Base-by-base conservation (phyloP, 2,797 vertebrate genomes). In the Sebastes trivittatus region DNA sequence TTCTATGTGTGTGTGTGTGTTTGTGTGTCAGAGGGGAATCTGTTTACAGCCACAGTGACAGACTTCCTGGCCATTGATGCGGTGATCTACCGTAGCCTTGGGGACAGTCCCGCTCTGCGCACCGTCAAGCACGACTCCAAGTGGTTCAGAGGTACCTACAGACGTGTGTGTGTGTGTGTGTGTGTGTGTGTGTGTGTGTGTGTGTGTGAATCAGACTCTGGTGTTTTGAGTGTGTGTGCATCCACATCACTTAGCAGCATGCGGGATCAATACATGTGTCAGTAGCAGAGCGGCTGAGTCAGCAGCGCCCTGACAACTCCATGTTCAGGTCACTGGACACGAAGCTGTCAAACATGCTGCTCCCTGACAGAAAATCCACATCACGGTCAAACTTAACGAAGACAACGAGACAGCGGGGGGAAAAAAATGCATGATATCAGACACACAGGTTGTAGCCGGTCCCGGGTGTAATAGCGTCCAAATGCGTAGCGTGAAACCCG, bases 41-140 rank as follows among this genome's bases (percentile, higher is more conserved):
- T 99, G 68, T 99, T 98, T 93, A 98, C 98, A 0, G 98, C 97
- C 84, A 99, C 98, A 0, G 98, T 99, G 72, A 99, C 98, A 0
- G 98, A 99, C 95, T 99, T 99, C 93, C 92, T 99, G 81, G 98
- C 98, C 90, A 99, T 99, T 1, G 98, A 99, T 3, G 97, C 98
- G 0, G 98, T 99, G 89, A 97, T 99, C 93, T 99, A 99, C 94
- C 97, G 98, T 49, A 99, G 98, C 94, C 97, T 99, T 0, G 98
- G 97, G 80, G 96, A 97, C 92, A 96, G 93, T 92, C 97, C 95
- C 0, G 97, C 98, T 64, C 96, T 99, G 56, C 97, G 98, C 90
- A 99, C 97, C 0, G 95, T 99, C 84, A 99, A 99, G 81, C 98
- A 99, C 0, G 98, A 99, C 94, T 99, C 98, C 93, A 99, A 99